Percentiles rank a stretch among this genome's conserved stretches.
Evolutionary conservation across 2,797 vertebrate species (phyloP).

Genomic region (Pipistrellus kuhlii): DNA sequence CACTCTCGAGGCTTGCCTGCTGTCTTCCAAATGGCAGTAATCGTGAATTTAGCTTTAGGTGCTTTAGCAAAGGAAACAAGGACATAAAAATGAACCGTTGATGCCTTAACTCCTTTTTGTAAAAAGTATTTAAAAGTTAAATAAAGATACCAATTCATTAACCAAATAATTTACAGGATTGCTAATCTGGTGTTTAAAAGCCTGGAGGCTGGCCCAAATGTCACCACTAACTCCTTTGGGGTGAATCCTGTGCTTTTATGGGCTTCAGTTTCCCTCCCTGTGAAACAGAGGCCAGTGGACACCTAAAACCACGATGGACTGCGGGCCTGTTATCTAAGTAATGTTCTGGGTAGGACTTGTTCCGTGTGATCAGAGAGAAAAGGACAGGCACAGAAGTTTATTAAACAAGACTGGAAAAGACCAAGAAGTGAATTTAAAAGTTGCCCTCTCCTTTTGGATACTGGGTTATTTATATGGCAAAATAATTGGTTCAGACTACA

Average conservation of each 20-base stretch:
- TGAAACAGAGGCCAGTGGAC: constrained; percentile 2
- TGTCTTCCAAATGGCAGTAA: constrained; percentile 38
- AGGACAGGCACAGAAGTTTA: not conserved
- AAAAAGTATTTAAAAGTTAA: constrained; percentile 51
- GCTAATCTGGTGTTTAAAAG: constrained; percentile 15
- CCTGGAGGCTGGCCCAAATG: not conserved
- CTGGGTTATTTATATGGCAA: not conserved
- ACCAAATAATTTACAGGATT: not conserved
- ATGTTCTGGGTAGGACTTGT: not conserved
- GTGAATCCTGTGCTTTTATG: not conserved
- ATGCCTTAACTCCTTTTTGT: not conserved
- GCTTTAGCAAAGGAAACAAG: constrained; percentile 33
- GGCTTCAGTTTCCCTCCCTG: not conserved
- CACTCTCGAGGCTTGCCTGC: not conserved
- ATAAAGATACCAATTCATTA: not conserved
- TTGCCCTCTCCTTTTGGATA: not conserved
- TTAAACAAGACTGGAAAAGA: not conserved
- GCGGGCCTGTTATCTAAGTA: not conserved
- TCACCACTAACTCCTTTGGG: not conserved
- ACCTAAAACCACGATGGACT: not conserved
- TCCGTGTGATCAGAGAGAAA: not conserved
- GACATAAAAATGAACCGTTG: not conserved
- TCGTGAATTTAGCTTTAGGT: constrained; percentile 23
- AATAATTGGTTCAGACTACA: not conserved
- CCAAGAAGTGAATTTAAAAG: not conserved